phyloP scores from a whole-genome alignment of 2,113 vertebrate species.

The Ia io region DNA sequence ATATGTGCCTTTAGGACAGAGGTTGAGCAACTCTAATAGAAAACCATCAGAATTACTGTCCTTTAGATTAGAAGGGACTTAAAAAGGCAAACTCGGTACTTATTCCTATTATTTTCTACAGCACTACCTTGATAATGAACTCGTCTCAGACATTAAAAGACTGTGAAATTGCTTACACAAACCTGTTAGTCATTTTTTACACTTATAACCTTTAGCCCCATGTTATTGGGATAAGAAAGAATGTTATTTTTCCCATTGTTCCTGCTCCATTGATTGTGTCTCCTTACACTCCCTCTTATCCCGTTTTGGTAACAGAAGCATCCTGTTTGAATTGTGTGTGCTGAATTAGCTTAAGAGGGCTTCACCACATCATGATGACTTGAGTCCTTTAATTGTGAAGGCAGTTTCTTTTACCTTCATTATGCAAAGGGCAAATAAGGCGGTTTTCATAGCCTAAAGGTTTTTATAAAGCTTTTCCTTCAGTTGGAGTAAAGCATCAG shows the following conservation, averaged over 20 bases:
- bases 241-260: conserved; percentile 55
- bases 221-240: conserved; percentile 55
- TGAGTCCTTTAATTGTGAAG: conserved; percentile 62
- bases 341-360: conserved; percentile 59
- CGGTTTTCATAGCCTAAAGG: conserved; percentile 42
- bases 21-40: not conserved
- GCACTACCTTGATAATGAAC: conserved; percentile 3
- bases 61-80: not conserved
- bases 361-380: conserved; percentile 39
- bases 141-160: conserved; percentile 21
- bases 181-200: conserved; percentile 48
- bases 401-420: conserved; percentile 65
- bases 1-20: not conserved
- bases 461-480: conserved; percentile 48
- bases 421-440: conserved; percentile 64
- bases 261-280: conserved; percentile 56
- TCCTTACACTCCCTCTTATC: conserved; percentile 30
- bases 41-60: not conserved
- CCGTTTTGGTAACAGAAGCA: conserved; percentile 53
- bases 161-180: conserved; percentile 55
- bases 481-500: conserved; percentile 33
- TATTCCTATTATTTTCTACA: not conserved
- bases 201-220: conserved; percentile 48
- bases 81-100: not conserved
- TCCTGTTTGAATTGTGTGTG: conserved; percentile 56